phyloP scores from a whole-genome alignment of 2,113 vertebrate species.

The Erythrolamprus reginae region DNA sequence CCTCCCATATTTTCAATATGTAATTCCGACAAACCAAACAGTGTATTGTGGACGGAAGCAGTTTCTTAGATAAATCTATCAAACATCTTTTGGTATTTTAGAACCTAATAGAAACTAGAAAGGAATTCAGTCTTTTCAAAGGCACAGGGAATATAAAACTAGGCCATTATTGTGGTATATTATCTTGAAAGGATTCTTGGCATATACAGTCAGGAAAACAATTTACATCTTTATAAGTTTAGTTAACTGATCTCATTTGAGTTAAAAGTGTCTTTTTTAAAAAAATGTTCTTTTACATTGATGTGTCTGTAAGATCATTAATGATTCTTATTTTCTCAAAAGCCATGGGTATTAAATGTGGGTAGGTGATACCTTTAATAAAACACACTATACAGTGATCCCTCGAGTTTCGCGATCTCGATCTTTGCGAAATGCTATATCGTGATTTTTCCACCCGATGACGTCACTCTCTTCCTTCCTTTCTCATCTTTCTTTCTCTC shows the following conservation, averaged over 20 bases:
- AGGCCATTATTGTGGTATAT: conserved; percentile 57
- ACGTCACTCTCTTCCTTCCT: too few species aligned
- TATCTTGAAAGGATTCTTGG: conserved; percentile 53
- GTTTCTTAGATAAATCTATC: conserved; percentile 60
- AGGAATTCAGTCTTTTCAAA: conserved; percentile 60
- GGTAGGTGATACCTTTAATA: conserved; percentile 34
- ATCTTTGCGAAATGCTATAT: too few species aligned
- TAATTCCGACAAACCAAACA: conserved; percentile 55
- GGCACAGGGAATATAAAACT: conserved; percentile 62
- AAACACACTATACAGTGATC: too few species aligned
- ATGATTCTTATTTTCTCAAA: conserved; percentile 42
- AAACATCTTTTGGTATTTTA: conserved; percentile 55
- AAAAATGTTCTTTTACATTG: conserved; percentile 44
- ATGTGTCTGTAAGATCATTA: conserved; percentile 56
- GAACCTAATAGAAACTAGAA: conserved; percentile 63
- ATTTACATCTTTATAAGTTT: conserved; percentile 66
- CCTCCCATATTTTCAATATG: neutral
- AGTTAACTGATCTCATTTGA: conserved; percentile 59
- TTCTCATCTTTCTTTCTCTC: too few species aligned
- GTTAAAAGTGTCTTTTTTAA: conserved; percentile 56
- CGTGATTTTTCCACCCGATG: too few species aligned
- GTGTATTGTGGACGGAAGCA: conserved; percentile 45
- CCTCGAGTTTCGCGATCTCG: too few species aligned
- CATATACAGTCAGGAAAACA: conserved; percentile 57
- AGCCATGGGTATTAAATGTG: conserved; percentile 39